Evolutionary conservation across 2,113 vertebrate genomes (phyloP).

Genomic region (Dermatemys mawii): DNA sequence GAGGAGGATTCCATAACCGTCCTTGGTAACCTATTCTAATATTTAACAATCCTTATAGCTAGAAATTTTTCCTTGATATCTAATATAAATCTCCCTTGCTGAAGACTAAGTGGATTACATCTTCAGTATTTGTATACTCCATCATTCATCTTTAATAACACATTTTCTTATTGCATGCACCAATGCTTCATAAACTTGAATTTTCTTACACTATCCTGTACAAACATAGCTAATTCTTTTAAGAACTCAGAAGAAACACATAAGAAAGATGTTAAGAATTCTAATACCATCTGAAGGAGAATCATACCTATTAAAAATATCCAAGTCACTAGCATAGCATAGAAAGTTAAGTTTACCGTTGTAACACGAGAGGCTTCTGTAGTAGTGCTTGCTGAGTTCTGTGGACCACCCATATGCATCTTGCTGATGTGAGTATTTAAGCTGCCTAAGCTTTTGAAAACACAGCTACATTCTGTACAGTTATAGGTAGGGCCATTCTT

Average conservation of each 20-base stretch:
- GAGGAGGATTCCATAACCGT: too few species aligned
- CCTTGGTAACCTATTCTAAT: too few species aligned
- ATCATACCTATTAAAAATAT: not conserved
- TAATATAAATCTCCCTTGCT: too few species aligned
- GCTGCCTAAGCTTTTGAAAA: conserved; percentile 97
- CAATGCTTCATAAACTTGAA: not conserved
- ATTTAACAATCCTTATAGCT: too few species aligned
- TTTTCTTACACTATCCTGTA: not conserved
- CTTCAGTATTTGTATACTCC: not conserved
- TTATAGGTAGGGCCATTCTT: conserved; percentile 92
- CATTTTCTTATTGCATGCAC: not conserved
- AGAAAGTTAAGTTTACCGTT: conserved; percentile 76
- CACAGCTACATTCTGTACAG: conserved; percentile 96
- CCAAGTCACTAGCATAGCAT: not conserved
- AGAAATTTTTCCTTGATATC: too few species aligned
- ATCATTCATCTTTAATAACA: not conserved
- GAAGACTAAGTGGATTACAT: not conserved
- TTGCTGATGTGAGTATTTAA: conserved; percentile 98
- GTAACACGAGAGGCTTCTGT: conserved; percentile 82
- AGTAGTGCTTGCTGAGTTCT: conserved; percentile 63
- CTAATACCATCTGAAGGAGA: not conserved
- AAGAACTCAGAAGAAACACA: not conserved
- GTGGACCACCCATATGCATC: conserved; percentile 90
- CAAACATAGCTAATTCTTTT: not conserved
- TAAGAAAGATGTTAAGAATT: not conserved